A percentile compares a stretch with the other conserved stretches of the same genome.
Evolutionary conservation across 2,888 invertebrate species (phyloP).

Genomic region (Deroplatys truncata): DNA sequence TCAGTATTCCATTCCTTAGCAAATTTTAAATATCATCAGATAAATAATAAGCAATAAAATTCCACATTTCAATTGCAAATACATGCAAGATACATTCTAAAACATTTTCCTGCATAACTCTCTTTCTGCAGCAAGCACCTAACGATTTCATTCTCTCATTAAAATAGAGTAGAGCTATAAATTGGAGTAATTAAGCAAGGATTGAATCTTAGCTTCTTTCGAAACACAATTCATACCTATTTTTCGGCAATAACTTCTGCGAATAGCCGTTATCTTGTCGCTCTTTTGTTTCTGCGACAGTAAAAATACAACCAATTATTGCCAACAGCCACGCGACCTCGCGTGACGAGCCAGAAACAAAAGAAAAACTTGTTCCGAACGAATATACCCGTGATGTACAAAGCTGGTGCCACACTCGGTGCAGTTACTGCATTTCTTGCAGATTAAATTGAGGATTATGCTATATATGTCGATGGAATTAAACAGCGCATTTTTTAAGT

Average conservation of each 20-base stretch:
- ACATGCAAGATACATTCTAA: background rate
- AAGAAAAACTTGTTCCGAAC: background rate
- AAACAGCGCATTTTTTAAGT: no score
- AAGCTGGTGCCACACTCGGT: background rate
- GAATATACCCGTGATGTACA: background rate
- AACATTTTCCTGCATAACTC: no score
- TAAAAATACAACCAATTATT: background rate
- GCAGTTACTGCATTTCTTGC: background rate
- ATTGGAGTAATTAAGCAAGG: background rate
- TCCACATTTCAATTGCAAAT: background rate
- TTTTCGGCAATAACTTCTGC: background rate
- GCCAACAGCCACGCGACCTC: background rate
- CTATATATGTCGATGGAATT: no score
- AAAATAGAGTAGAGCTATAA: background rate
- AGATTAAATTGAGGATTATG: background rate
- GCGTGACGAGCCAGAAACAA: background rate
- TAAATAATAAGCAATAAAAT: background rate
- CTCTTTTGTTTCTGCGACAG: background rate
- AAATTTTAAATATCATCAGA: background rate
- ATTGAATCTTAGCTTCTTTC: background rate
- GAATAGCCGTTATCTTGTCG: background rate
- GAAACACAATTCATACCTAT: background rate
- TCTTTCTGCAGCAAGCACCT: background rate
- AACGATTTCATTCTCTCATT: background rate
- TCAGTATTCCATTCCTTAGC: no score